A percentile compares a stretch with the other conserved stretches of the same genome.
Evolutionary conservation across 1,140 invertebrate species (phyloP).

Genomic region (Bombus difficillimus): DNA sequence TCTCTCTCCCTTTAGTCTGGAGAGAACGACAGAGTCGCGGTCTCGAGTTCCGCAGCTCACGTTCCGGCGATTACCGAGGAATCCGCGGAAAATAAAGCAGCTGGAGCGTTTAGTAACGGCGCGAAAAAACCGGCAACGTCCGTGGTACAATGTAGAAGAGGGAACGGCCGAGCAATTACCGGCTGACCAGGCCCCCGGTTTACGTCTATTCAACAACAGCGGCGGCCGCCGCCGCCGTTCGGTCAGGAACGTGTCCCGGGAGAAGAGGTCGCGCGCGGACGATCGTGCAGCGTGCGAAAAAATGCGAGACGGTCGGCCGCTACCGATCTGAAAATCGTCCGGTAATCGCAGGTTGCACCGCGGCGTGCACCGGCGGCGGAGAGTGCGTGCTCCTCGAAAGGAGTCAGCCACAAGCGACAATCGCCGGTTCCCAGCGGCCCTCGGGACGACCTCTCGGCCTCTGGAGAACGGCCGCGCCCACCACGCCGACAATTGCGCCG

Average conservation of each 20-base stretch:
- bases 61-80: conserved; percentile 13
- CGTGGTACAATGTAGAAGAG: conserved; percentile 22
- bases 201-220: conserved; percentile 28
- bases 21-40: conserved; percentile 14
- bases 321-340: conserved; percentile 71
- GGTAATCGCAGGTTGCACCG: conserved; percentile 66
- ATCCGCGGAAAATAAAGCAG: conserved; percentile 24
- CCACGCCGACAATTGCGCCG: conserved; percentile 74
- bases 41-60: background rate
- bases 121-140: conserved; percentile 17
- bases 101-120: conserved; percentile 4
- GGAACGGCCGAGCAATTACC: conserved; percentile 28
- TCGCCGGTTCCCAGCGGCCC: conserved; percentile 75
- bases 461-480: conserved; percentile 76
- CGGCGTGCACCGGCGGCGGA: background rate
- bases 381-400: conserved; percentile 69
- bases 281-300: conserved; percentile 67
- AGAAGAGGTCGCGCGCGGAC: conserved; percentile 15
- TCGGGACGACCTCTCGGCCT: conserved; percentile 77
- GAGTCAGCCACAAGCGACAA: conserved; percentile 74
- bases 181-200: conserved; percentile 3
- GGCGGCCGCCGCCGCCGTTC: background rate
- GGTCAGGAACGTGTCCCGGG: conserved; percentile 52
- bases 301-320: conserved; percentile 56
- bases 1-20: background rate